A percentile compares a stretch with the other conserved stretches of the same genome.
Conservation (phyloP, 2,888 invertebrate genomes). For the Dromius quadrimaculatus region DNA sequence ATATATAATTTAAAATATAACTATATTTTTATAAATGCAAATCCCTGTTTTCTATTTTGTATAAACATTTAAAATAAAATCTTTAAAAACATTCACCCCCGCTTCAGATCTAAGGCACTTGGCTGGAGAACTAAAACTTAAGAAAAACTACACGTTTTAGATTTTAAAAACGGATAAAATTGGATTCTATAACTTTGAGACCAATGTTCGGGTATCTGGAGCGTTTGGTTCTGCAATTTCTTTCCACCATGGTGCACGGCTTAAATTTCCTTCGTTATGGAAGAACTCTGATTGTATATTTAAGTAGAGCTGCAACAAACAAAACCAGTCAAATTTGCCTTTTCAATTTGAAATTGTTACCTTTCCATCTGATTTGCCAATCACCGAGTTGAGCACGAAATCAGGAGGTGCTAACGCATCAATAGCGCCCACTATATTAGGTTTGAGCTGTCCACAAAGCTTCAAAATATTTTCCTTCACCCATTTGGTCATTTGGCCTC, state of each 20-base stretch:
- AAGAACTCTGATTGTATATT: slow-evolving; percentile 80
- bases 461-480: slow-evolving; percentile 77
- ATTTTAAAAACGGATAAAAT: too few relatives aligned
- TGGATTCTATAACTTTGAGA: slow-evolving; percentile 59
- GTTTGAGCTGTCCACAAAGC: slow-evolving; percentile 78
- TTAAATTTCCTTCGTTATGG: slow-evolving; percentile 76
- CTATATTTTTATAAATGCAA: slow-evolving; percentile 7
- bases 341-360: slow-evolving; percentile 66
- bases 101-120: slow-evolving; percentile 43
- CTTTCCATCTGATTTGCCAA: slow-evolving; percentile 88
- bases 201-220: slow-evolving; percentile 58
- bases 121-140: background rate
- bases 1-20: slow-evolving; percentile 42
- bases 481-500: slow-evolving; percentile 68
- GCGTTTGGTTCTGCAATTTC: slow-evolving; percentile 67
- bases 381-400: slow-evolving; percentile 87
- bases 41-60: slow-evolving; percentile 13
- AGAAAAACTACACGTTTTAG: too few relatives aligned
- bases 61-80: slow-evolving; percentile 6
- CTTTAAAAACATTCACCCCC: slow-evolving; percentile 1
- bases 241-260: slow-evolving; percentile 82
- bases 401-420: slow-evolving; percentile 92
- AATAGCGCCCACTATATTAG: slow-evolving; percentile 81
- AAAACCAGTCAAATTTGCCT: slow-evolving; percentile 29
- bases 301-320: slow-evolving; percentile 74